Evolutionary conservation across 2,113 vertebrate species (phyloP).

Genomic region (Brachypteracias leptosomus): DNA sequence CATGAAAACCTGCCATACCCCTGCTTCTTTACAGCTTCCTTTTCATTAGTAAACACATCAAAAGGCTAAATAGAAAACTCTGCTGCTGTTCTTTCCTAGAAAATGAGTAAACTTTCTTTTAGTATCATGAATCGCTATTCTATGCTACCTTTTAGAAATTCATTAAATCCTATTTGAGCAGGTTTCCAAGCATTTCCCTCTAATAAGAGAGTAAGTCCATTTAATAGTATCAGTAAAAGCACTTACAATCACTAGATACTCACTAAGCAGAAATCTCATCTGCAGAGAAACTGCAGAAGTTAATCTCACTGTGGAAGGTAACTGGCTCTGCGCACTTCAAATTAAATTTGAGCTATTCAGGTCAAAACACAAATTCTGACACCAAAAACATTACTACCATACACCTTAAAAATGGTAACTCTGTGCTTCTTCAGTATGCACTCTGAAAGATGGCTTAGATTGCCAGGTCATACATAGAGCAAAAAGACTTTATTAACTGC

Average conservation of each 20-base stretch:
- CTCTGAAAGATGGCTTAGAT: not conserved
- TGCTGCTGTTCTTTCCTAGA: not conserved
- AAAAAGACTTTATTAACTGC: not conserved
- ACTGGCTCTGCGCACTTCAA: not conserved
- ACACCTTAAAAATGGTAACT: not conserved
- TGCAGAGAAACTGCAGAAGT: not conserved
- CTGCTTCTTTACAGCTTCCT: not conserved
- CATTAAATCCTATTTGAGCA: not conserved
- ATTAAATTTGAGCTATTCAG: not conserved
- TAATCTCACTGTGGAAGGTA: not conserved
- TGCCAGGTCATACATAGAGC: not conserved
- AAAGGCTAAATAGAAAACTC: not conserved
- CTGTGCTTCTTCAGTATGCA: not conserved
- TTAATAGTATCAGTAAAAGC: not conserved
- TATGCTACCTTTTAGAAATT: not conserved
- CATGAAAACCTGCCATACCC: not conserved
- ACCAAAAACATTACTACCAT: not conserved
- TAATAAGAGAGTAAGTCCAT: not conserved
- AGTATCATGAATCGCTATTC: not conserved
- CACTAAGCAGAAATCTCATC: not conserved
- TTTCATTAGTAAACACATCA: not conserved
- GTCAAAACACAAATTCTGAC: not conserved
- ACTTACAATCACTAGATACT: not conserved
- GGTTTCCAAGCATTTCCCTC: not conserved
- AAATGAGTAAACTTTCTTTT: not conserved